Percentiles rank a stretch among this genome's conserved stretches.
Conservation (phyloP, 2,888 invertebrate genomes). For the Pammene fasciana region DNA sequence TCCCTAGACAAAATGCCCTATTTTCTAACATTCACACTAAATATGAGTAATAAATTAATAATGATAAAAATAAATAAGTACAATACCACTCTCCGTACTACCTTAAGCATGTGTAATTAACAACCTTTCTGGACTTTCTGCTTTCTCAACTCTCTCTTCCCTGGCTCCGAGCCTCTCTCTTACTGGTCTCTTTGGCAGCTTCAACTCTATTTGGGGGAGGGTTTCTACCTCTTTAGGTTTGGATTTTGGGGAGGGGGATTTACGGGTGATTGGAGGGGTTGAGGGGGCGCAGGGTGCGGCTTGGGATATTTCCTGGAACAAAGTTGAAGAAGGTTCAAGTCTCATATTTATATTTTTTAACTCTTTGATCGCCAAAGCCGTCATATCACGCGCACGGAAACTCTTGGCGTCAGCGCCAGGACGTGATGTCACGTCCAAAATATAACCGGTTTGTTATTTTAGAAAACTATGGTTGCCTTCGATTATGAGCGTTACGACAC, state of each 20-base stretch:
- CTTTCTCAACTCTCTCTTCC: conserved; percentile 59
- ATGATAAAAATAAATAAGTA: conserved; percentile 23
- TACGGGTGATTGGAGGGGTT: conserved; percentile 58
- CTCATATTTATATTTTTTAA: too few species aligned
- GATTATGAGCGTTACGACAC: too few species aligned
- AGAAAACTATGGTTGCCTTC: too few species aligned
- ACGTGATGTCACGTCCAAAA: too few species aligned
- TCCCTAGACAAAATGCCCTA: too few species aligned
- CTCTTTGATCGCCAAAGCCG: too few species aligned
- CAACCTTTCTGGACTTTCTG: conserved; percentile 77
- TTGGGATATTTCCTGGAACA: conserved; percentile 68
- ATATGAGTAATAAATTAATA: not conserved
- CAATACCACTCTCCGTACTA: conserved; percentile 55
- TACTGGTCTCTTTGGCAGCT: conserved; percentile 76
- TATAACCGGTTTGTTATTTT: too few species aligned
- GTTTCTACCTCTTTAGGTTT: conserved; percentile 57
- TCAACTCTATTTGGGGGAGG: conserved; percentile 76
- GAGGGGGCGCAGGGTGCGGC: conserved; percentile 52
- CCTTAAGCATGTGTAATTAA: conserved; percentile 54
- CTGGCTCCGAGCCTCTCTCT: conserved; percentile 72
- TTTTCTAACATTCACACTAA: too few species aligned
- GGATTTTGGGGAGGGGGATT: conserved; percentile 50
- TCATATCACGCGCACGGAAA: too few species aligned
- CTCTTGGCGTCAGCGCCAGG: too few species aligned
- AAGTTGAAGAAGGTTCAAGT: conserved; percentile 34